phyloP scores from a whole-genome alignment of 1,140 invertebrate genomes.

The Listronotus oregonensis region DNA sequence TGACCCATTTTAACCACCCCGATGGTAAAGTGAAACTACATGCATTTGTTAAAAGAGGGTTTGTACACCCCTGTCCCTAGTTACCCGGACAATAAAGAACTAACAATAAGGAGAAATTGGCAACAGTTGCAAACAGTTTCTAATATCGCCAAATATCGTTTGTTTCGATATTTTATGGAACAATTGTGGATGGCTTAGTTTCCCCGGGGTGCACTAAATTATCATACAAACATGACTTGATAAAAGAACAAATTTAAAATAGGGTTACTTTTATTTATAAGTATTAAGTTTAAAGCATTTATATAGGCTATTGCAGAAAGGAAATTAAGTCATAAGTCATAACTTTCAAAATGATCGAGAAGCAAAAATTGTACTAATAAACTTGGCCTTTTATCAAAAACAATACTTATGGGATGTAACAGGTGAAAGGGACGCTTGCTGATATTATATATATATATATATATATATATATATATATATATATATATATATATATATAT shows the following conservation, averaged over 20 bases:
- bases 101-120: constrained; percentile 34
- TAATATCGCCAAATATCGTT: constrained; percentile 37
- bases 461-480: no score
- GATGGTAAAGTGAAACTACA: not conserved
- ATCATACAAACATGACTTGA: constrained; percentile 4
- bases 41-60: not conserved
- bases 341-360: no score
- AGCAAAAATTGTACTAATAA: no score
- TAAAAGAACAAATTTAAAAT: constrained; percentile 11
- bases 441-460: no score
- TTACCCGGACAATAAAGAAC: constrained; percentile 14
- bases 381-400: no score
- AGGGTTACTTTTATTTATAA: not conserved
- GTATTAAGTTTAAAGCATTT: no score
- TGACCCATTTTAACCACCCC: no score
- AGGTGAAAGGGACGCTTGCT: no score
- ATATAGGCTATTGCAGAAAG: no score
- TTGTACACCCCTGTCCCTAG: constrained; percentile 12
- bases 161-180: constrained; percentile 34
- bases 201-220: constrained; percentile 15
- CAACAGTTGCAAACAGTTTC: constrained; percentile 34
- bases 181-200: constrained; percentile 9
- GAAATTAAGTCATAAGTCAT: no score
- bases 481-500: no score
- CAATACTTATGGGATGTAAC: no score